A percentile compares a stretch with the other conserved stretches of the same genome.
Conservation (phyloP, 2,888 invertebrate species). For the Leptopilina myrica region DNA sequence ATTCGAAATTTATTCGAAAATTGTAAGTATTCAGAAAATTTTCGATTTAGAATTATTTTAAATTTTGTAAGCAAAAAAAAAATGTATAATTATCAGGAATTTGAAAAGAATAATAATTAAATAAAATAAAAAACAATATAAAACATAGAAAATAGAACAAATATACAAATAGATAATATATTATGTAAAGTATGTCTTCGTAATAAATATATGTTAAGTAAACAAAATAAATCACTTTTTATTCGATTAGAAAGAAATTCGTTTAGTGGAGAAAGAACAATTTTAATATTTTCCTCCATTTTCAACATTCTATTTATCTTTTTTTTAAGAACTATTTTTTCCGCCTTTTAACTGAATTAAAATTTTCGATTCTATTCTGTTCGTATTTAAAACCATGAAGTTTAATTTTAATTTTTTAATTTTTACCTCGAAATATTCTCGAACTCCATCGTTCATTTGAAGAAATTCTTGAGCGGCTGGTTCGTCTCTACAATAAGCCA, state of each 20-base stretch:
- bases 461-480: constrained; percentile 90
- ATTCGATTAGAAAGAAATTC: too few relatives aligned
- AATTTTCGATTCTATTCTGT: not conserved
- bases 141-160: too few relatives aligned
- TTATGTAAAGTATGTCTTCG: too few relatives aligned
- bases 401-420: constrained; percentile 21
- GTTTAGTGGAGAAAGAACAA: not conserved
- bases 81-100: not conserved
- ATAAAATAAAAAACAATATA: too few relatives aligned
- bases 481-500: constrained; percentile 92
- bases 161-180: too few relatives aligned
- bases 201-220: too few relatives aligned
- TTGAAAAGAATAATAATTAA: too few relatives aligned
- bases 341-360: not conserved
- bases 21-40: not conserved
- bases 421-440: constrained; percentile 89
- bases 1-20: not conserved
- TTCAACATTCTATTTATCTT: too few relatives aligned
- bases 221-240: too few relatives aligned
- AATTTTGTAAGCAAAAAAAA: not conserved
- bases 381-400: not conserved
- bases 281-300: not conserved
- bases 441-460: constrained; percentile 82
- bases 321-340: too few relatives aligned
- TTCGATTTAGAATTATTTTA: not conserved